Conservation (phyloP, 2,888 invertebrate genomes). For the Boloria euphrosyne region DNA sequence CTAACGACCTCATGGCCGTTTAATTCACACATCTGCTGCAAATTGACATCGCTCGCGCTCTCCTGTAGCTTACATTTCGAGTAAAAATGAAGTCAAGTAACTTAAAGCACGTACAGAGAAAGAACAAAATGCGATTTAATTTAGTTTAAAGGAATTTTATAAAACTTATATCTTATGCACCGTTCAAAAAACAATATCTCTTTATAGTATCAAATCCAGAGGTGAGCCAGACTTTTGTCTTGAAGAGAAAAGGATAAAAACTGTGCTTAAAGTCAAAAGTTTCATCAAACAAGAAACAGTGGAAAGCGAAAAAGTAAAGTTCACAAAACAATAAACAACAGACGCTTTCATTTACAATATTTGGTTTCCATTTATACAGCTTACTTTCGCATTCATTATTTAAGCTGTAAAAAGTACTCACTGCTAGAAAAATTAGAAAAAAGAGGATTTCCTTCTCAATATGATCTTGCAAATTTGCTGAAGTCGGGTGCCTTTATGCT, state of each 20-base stretch:
- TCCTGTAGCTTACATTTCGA: constrained; percentile 22
- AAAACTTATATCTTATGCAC: too few species aligned
- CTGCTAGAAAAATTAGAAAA: constrained; percentile 63
- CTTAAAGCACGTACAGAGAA: not conserved
- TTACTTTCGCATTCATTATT: constrained; percentile 70
- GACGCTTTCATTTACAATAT: constrained; percentile 59
- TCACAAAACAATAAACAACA: constrained; percentile 67
- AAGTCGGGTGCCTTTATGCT: constrained; percentile 76
- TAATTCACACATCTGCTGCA: constrained; percentile 56
- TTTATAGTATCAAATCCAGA: too few species aligned
- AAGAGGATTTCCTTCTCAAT: constrained; percentile 64
- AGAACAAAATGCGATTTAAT: not conserved
- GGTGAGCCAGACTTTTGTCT: too few species aligned
- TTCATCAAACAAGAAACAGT: constrained; percentile 62
- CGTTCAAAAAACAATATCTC: too few species aligned
- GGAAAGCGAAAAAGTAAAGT: constrained; percentile 65
- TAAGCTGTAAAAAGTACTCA: constrained; percentile 69
- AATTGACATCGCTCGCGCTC: constrained; percentile 46
- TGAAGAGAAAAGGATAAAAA: constrained; percentile 31
- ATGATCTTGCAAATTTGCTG: constrained; percentile 78
- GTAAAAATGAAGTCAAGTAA: constrained; percentile 8
- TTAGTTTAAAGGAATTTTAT: not conserved
- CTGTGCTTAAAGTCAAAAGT: constrained; percentile 51
- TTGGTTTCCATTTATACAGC: constrained; percentile 69
- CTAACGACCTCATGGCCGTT: constrained; percentile 58